Evolutionary conservation across 2,113 vertebrate species (phyloP).

Genomic region (Merops nubicus): DNA sequence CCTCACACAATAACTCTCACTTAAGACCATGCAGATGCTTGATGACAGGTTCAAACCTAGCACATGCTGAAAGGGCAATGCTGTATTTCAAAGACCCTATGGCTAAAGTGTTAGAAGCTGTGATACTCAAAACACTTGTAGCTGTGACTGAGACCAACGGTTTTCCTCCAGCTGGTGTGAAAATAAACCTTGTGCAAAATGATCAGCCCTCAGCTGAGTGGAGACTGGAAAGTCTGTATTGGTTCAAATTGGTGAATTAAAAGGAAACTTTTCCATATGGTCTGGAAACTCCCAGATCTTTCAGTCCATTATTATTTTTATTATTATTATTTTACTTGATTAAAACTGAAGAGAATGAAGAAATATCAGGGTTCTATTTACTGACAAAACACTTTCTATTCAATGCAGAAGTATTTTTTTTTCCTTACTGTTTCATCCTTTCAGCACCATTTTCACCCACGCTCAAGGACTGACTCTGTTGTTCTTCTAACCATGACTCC

Average conservation of each 20-base stretch:
- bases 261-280: background rate
- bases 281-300: background rate
- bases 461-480: background rate
- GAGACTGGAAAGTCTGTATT: background rate
- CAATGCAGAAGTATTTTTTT: background rate
- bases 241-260: background rate
- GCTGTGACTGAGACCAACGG: background rate
- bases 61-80: background rate
- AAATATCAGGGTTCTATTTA: background rate
- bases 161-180: background rate
- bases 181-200: background rate
- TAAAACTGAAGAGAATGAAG: background rate
- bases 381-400: background rate
- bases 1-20: background rate
- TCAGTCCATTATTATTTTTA: background rate
- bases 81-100: background rate
- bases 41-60: background rate
- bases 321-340: background rate
- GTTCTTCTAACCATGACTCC: background rate
- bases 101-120: background rate
- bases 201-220: background rate
- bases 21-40: fast-evolving
- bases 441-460: background rate
- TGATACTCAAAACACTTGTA: background rate
- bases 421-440: background rate